A percentile compares a stretch with the other conserved stretches of the same genome.
These are phyloP conservation scores for Charina bottae DNA, from an alignment of 2,113 vertebrate genomes.

Conservation along the genomic window DNA sequence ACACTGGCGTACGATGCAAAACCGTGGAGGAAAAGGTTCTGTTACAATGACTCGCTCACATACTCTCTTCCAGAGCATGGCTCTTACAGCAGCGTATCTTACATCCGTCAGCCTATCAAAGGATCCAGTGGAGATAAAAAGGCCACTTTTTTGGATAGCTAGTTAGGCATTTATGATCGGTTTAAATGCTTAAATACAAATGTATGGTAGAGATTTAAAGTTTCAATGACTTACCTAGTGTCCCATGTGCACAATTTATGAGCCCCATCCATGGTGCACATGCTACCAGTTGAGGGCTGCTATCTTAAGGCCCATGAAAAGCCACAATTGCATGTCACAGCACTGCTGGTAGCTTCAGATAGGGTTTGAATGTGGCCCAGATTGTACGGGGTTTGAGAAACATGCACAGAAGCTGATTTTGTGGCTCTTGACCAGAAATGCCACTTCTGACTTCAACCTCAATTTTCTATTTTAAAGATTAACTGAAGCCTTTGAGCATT, in stretches of 20 bases:
- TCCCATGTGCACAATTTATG: not conserved
- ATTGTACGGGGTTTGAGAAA: not conserved
- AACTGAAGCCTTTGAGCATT: not conserved
- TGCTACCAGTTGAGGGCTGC: not conserved
- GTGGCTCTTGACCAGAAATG: not conserved
- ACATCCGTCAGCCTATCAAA: not conserved
- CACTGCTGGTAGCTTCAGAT: not conserved
- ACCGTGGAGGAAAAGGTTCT: constrained; percentile 21
- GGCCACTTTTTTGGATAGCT: not conserved
- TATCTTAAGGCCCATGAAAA: not conserved
- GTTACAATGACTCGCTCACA: not conserved
- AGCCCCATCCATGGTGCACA: not conserved
- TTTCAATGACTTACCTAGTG: not conserved
- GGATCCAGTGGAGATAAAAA: not conserved
- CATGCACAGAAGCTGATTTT: not conserved
- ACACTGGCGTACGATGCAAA: not conserved
- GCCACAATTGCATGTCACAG: not conserved
- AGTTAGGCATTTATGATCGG: not conserved
- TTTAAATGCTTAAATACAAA: not conserved
- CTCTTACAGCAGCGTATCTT: not conserved
- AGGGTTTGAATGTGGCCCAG: not conserved
- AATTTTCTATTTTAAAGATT: not conserved
- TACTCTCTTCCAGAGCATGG: not conserved
- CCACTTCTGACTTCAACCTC: no score
- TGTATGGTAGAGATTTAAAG: not conserved